phyloP scores from a whole-genome alignment of 2,888 invertebrate genomes.

The Aphelenchoides bicaudatus region DNA sequence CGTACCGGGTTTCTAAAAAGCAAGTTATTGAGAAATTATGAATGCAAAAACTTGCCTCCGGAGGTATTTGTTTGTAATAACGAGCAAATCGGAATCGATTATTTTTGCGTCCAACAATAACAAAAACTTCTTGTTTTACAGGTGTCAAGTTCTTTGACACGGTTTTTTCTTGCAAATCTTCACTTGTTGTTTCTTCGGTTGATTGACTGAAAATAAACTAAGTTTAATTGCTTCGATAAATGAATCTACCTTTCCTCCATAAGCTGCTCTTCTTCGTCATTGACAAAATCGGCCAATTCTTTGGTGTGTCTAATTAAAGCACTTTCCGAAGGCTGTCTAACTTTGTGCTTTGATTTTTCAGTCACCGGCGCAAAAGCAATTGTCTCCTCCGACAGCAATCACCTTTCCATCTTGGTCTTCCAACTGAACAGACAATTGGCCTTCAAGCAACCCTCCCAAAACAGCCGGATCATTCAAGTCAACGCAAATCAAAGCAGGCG shows the following conservation, averaged over 20 bases:
- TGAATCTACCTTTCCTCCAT: conserved; percentile 3
- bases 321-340: too few species aligned
- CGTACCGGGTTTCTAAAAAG: neutral
- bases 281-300: neutral
- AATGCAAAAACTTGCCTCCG: too few species aligned
- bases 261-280: neutral
- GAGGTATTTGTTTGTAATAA: neutral
- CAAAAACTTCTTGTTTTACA: too few species aligned
- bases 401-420: conserved; percentile 7
- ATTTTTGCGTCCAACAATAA: neutral
- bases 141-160: too few species aligned
- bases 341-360: neutral
- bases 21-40: too few species aligned
- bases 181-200: too few species aligned
- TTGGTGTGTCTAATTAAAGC: too few species aligned
- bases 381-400: neutral
- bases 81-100: neutral
- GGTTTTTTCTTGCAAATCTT: too few species aligned
- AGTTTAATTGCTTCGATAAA: too few species aligned
- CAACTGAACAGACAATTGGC: neutral
- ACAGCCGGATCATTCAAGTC: conserved; percentile 1
- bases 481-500: neutral
- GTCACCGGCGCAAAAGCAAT: too few species aligned
- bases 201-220: too few species aligned
- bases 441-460: neutral